Evolutionary conservation across 2,888 invertebrate species (phyloP), one percentile per base, ranked within the genome.

Genomic region (Rhogogaster chlorosoma): DNA sequence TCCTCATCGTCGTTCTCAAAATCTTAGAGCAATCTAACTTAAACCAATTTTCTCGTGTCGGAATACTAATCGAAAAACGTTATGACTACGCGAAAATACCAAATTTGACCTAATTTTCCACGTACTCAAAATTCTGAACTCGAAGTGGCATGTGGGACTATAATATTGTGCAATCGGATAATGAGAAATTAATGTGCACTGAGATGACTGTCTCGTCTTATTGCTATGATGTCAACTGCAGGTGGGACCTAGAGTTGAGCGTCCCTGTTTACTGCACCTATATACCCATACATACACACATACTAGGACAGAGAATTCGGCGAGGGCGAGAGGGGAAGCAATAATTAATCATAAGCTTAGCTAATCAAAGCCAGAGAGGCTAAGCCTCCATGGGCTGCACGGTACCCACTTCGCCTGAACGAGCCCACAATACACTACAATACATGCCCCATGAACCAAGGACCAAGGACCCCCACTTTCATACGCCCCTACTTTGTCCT

Each of bases 341-440:
- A 85, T 82, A 85, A 85, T 85, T 85, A 82, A 85, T 85, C 84
- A 85, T 85, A 70, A 85, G 84, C 84, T 85, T 85, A 82, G 82
- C 84, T 80, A 49, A 85, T 85, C 84, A 85, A 70, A 80, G 53
- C 70, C 80, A 85, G 70, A 82, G 67, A 83, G 64, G 67, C 49
- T 64, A 49, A 83, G 67, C 83, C 29, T 83, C 71, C 70, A 42
- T 38, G 26, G n/a, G 61, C 22, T 42, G 26, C 71, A 73, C 42
- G 71, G 71, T n/a, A 38, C 38, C 71, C 42, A n/a, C 42, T 73
- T 42, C 71, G n/a, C n/a, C 71, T 73, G 71, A 38, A 73, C 71
- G 42, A 73, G 42, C n/a, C 71, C 71, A 73, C 71, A 73, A 73
- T 73, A 73, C 70, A 70, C 22, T 29, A n/a, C 36, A 70, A 70